These are phyloP conservation scores for Forbesichthys agassizii DNA, from an alignment of 2,113 vertebrate genomes.

Conservation along the genomic window DNA sequence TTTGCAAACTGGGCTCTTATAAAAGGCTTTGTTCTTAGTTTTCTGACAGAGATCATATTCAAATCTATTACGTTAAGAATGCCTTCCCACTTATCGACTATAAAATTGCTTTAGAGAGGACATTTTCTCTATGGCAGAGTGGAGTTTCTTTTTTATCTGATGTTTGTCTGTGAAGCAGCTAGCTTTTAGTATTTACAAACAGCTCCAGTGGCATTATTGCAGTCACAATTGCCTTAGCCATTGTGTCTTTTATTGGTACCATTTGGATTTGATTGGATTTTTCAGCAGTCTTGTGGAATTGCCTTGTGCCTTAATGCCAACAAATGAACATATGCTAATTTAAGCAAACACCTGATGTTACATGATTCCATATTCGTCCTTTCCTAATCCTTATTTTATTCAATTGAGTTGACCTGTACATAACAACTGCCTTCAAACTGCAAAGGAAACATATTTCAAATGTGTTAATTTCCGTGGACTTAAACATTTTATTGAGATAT, in stretches of 20 bases:
- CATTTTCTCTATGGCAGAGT: conserved; percentile 71
- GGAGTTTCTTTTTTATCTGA: conserved; percentile 74
- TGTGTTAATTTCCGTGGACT: background rate
- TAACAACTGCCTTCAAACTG: conserved; percentile 31
- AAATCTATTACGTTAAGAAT: conserved; percentile 77
- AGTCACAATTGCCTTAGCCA: conserved; percentile 58
- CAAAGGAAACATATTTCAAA: conserved; percentile 9
- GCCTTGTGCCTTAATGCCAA: conserved; percentile 44
- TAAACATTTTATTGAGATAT: background rate
- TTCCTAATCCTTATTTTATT: conserved; percentile 59
- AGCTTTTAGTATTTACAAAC: conserved; percentile 71
- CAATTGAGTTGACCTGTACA: conserved; percentile 19
- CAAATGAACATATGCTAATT: conserved; percentile 46
- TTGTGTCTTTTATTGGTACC: conserved; percentile 71
- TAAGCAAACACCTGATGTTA: conserved; percentile 51
- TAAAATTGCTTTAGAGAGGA: conserved; percentile 80
- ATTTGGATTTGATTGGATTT: conserved; percentile 74
- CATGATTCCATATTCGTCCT: too few relatives aligned
- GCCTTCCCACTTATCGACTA: conserved; percentile 77
- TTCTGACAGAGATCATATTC: conserved; percentile 78
- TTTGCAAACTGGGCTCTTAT: conserved; percentile 56
- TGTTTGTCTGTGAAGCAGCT: conserved; percentile 74
- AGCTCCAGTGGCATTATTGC: conserved; percentile 69
- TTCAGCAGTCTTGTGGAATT: conserved; percentile 60
- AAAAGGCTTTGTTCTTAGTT: conserved; percentile 68